phyloP scores from a whole-genome alignment of 2,888 invertebrate species.

The Abrostola tripartita region DNA sequence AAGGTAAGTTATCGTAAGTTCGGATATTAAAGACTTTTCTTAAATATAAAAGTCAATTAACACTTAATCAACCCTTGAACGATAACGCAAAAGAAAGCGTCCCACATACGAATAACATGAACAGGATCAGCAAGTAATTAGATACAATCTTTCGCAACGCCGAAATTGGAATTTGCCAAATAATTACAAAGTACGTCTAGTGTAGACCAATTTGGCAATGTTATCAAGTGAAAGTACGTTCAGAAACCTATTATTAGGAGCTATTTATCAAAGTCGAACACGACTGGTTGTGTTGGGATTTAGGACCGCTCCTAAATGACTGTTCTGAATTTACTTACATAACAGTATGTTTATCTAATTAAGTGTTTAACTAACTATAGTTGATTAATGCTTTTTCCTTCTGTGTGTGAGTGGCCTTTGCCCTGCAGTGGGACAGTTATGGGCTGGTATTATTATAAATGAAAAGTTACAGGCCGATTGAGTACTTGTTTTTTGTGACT shows the following conservation, averaged over 20 bases:
- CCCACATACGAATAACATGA: slow-evolving; percentile 12
- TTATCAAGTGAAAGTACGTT: slow-evolving; percentile 49
- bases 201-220: slow-evolving; percentile 35
- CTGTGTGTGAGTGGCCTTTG: too few species aligned
- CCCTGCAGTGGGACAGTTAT: too few species aligned
- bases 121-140: slow-evolving; percentile 32
- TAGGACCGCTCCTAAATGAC: too few species aligned
- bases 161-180: slow-evolving; percentile 34
- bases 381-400: too few species aligned
- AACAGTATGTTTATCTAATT: too few species aligned
- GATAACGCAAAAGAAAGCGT: slow-evolving; percentile 24
- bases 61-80: too few species aligned
- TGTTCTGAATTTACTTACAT: too few species aligned
- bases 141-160: slow-evolving; percentile 38
- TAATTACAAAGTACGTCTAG: slow-evolving; percentile 38
- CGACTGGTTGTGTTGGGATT: slow-evolving; percentile 22
- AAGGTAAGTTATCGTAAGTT: slow-evolving; percentile 46
- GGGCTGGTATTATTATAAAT: too few species aligned
- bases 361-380: too few species aligned
- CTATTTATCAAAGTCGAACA: slow-evolving; percentile 46
- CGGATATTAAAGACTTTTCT: neutral
- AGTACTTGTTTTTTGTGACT: slow-evolving; percentile 9
- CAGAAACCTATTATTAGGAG: slow-evolving; percentile 53
- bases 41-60: neutral
- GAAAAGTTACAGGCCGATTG: too few species aligned